phyloP scores from a whole-genome alignment of 2,888 invertebrate species.

The Trimorus sp. region DNA sequence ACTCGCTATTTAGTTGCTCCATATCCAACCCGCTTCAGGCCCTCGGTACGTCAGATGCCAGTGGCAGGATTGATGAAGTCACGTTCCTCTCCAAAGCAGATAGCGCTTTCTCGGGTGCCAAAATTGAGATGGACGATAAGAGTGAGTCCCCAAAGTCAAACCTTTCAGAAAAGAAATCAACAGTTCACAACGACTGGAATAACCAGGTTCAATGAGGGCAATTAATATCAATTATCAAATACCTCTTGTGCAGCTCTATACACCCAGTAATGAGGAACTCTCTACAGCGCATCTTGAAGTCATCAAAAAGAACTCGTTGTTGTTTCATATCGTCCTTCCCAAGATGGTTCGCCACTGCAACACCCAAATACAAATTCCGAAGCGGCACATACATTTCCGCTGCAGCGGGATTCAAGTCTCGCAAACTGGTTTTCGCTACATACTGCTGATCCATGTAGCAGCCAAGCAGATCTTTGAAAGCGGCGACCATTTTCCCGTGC shows the following conservation, averaged over 20 bases:
- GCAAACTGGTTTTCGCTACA: conserved; percentile 40
- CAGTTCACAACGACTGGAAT: too few species aligned
- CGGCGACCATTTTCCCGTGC: conserved; percentile 48
- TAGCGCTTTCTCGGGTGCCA: conserved; percentile 53
- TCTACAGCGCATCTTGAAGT: conserved; percentile 57
- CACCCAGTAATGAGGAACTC: conserved; percentile 37
- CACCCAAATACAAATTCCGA: conserved; percentile 61
- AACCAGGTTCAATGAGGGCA: too few species aligned
- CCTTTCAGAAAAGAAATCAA: too few species aligned
- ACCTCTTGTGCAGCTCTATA: conserved; percentile 57
- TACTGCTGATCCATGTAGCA: conserved; percentile 66
- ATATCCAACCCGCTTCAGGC: conserved; percentile 12
- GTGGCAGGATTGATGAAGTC: conserved; percentile 18
- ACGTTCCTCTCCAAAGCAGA: conserved; percentile 6
- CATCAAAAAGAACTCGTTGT: conserved; percentile 5
- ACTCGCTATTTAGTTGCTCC: conserved; percentile 64
- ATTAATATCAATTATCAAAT: too few species aligned
- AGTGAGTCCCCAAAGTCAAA: conserved; percentile 65
- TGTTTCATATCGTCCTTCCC: neutral
- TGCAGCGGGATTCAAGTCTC: conserved; percentile 58
- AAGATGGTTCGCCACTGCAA: conserved; percentile 50
- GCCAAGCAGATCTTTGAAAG: conserved; percentile 61
- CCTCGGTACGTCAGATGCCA: conserved; percentile 32
- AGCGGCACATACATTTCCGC: conserved; percentile 36
- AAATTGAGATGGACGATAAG: conserved; percentile 38